phyloP scores from a whole-genome alignment of 2,888 invertebrate species.

The Diarsia mendica region DNA sequence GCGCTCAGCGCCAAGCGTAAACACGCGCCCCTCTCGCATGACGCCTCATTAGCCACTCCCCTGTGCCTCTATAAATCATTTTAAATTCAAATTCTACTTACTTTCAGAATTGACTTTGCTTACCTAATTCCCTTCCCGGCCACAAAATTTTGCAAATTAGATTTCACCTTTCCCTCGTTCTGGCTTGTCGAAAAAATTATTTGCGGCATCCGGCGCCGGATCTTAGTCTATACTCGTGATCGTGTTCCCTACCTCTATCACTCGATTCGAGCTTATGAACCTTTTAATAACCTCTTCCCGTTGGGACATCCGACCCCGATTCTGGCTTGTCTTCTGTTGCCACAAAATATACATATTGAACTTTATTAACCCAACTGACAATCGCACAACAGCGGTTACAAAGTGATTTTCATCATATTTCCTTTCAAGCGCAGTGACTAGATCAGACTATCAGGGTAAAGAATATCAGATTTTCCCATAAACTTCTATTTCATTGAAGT shows the following conservation, averaged over 20 bases:
- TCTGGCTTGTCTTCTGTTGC: constrained; percentile 5
- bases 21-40: constrained; percentile 89
- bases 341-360: neutral
- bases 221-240: constrained; percentile 74
- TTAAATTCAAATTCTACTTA: constrained; percentile 90
- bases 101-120: constrained; percentile 89
- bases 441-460: neutral
- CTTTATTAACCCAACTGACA: neutral
- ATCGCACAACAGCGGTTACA: neutral
- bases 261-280: constrained; percentile 65
- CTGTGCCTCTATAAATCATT: constrained; percentile 89
- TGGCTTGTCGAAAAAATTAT: constrained; percentile 81
- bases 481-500: constrained; percentile 1
- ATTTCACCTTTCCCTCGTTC: constrained; percentile 83
- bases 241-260: constrained; percentile 73
- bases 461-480: neutral
- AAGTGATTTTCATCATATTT: neutral
- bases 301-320: constrained; percentile 47
- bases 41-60: constrained; percentile 90
- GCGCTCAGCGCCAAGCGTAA: constrained; percentile 81
- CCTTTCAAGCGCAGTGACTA: neutral
- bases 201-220: constrained; percentile 80
- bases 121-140: constrained; percentile 86
- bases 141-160: constrained; percentile 88
- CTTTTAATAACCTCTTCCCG: constrained; percentile 68